phyloP scores from a whole-genome alignment of 64 coral and sea anemone genomes.

The Anthopleura sola region DNA sequence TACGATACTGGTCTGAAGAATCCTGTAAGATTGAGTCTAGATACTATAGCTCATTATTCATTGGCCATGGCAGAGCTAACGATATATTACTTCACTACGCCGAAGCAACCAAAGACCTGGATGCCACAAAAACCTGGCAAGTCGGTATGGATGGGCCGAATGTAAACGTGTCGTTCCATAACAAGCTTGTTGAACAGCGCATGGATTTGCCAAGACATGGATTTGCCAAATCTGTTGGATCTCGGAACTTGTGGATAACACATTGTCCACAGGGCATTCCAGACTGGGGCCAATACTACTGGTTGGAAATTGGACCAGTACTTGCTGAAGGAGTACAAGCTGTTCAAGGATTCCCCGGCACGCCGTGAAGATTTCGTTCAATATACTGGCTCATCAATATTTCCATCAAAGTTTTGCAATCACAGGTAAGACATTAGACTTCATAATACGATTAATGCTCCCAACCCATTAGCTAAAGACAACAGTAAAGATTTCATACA shows the following conservation, averaged over 20 bases:
- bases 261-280: constrained; percentile 63
- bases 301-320: constrained; percentile 62
- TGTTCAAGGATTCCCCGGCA: constrained; percentile 71
- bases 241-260: constrained; percentile 70
- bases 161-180: constrained; percentile 66
- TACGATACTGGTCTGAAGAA: constrained; percentile 43
- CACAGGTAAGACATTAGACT: too few species aligned
- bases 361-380: constrained; percentile 60
- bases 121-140: constrained; percentile 54
- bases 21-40: constrained; percentile 40
- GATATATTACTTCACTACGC: constrained; percentile 41
- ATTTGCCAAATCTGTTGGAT: constrained; percentile 41
- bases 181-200: constrained; percentile 36
- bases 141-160: constrained; percentile 69
- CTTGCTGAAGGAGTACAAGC: constrained; percentile 50
- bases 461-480: too few species aligned
- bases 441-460: too few species aligned
- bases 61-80: constrained; percentile 55
- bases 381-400: constrained; percentile 63
- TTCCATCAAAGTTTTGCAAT: constrained; percentile 76
- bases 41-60: constrained; percentile 65
- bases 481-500: too few species aligned
- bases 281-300: constrained; percentile 68
- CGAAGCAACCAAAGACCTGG: constrained; percentile 60
- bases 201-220: constrained; percentile 37